A percentile compares a stretch with the other conserved stretches of the same genome.
Conservation (phyloP, 1,140 invertebrate genomes). For the Pristionchus pacificus region DNA sequence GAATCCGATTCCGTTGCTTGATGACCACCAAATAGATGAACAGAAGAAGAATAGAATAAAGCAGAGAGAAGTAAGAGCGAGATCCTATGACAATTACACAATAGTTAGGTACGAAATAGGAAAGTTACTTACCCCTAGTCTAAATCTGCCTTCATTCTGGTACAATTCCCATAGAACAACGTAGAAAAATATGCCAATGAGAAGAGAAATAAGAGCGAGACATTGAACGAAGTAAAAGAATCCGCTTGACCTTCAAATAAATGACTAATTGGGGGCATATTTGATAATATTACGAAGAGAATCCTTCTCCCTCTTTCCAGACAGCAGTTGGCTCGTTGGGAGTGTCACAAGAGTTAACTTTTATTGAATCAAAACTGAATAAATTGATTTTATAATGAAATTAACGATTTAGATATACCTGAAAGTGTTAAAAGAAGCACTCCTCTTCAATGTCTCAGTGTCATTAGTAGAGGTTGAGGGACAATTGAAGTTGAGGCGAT, state of each 20-base stretch:
- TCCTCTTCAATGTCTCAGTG: neutral
- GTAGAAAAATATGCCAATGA: slow-evolving; percentile 17
- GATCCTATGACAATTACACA: slow-evolving; percentile 12
- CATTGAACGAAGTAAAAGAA: slow-evolving; percentile 34
- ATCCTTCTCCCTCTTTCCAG: neutral
- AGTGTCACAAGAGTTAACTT: neutral
- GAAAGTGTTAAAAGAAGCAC: neutral
- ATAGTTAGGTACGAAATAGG: slow-evolving; percentile 3
- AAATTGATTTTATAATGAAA: neutral
- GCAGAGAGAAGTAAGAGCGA: slow-evolving; percentile 22
- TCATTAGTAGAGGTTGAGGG: neutral
- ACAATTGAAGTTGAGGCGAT: slow-evolving; percentile 12
- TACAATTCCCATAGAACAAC: slow-evolving; percentile 27
- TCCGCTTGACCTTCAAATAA: slow-evolving; percentile 2
- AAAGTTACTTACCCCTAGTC: slow-evolving; percentile 12
- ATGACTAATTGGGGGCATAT: neutral
- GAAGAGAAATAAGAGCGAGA: slow-evolving; percentile 20
- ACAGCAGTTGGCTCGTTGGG: neutral
- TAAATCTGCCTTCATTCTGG: slow-evolving; percentile 15
- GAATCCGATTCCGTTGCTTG: slow-evolving; percentile 22
- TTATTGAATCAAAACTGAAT: neutral
- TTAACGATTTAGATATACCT: neutral
- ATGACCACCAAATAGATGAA: slow-evolving; percentile 31
- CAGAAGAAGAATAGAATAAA: slow-evolving; percentile 36
- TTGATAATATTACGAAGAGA: neutral